These are phyloP conservation scores for Brachypterus glaber DNA, from an alignment of 2,888 invertebrate species.

Conservation along the genomic window DNA sequence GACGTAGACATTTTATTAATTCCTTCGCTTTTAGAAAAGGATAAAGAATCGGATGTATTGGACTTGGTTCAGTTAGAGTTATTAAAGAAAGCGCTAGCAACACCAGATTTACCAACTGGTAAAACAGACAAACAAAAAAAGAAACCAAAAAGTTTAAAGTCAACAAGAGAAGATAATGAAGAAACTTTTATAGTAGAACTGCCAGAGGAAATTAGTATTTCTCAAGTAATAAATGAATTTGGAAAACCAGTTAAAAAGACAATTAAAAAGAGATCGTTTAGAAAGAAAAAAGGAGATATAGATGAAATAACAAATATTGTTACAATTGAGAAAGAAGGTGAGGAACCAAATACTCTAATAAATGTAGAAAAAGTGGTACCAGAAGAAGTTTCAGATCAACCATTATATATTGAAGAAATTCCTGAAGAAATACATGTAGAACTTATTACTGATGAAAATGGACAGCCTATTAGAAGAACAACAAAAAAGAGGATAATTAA, in stretches of 20 bases:
- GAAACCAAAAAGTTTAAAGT: conserved; percentile 29
- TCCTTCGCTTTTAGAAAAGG: conserved; percentile 31
- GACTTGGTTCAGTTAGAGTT: conserved; percentile 31
- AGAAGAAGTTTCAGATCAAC: conserved; percentile 22
- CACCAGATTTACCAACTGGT: no score
- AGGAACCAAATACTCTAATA: conserved; percentile 27
- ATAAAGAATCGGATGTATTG: conserved; percentile 29
- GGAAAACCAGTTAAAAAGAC: conserved; percentile 29
- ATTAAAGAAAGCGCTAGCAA: conserved; percentile 29
- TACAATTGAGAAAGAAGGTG: conserved; percentile 29
- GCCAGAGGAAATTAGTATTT: conserved; percentile 32
- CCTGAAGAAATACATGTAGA: conserved; percentile 31
- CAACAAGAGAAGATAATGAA: conserved; percentile 24
- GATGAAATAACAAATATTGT: conserved; percentile 34
- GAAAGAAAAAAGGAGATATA: conserved; percentile 34
- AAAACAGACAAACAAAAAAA: conserved; percentile 18
- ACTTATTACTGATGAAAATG: conserved; percentile 25
- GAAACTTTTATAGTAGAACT: conserved; percentile 16
- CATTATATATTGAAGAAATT: conserved; percentile 20
- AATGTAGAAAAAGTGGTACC: conserved; percentile 24
- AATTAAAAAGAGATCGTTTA: conserved; percentile 33
- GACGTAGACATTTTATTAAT: conserved; percentile 25
- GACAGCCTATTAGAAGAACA: conserved; percentile 25
- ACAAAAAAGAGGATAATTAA: conserved; percentile 28
- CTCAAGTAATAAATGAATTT: conserved; percentile 22